These are phyloP conservation scores for Odontocerum albicorne DNA, from an alignment of 2,888 invertebrate species.

Conservation along the genomic window DNA sequence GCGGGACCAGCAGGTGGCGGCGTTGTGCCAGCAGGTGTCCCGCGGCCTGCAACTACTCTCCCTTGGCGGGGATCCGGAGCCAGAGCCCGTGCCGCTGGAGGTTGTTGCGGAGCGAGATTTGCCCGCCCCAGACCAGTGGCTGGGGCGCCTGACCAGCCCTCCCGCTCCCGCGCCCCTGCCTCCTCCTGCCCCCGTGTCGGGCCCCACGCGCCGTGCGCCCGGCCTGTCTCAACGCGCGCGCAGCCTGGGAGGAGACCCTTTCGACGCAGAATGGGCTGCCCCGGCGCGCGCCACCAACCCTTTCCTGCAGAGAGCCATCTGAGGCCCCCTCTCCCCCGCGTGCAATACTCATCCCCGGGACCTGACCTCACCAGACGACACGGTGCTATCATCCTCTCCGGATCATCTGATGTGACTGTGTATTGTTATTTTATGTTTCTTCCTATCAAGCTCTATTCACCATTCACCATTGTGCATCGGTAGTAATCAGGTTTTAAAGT, in stretches of 20 bases:
- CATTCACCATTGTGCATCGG: no score
- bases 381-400: no score
- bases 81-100: slow-evolving; percentile 37
- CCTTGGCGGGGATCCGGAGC: slow-evolving; percentile 29
- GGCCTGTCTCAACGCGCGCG: slow-evolving; percentile 48
- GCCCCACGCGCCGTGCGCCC: slow-evolving; percentile 49
- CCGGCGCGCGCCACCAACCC: slow-evolving; percentile 62
- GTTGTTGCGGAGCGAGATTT: slow-evolving; percentile 43
- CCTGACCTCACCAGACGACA: background rate
- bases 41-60: slow-evolving; percentile 74
- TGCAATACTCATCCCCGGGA: background rate
- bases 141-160: slow-evolving; percentile 69
- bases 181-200: slow-evolving; percentile 56
- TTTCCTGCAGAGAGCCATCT: slow-evolving; percentile 46
- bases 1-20: slow-evolving; percentile 56
- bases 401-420: no score
- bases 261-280: slow-evolving; percentile 84
- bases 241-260: slow-evolving; percentile 69
- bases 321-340: background rate
- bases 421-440: no score
- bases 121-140: slow-evolving; percentile 78
- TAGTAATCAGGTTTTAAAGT: no score
- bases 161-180: slow-evolving; percentile 57
- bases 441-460: no score
- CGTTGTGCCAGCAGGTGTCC: slow-evolving; percentile 80